Evolutionary conservation across 2,888 invertebrate genomes (phyloP).

Genomic region (Eurois occulta): DNA sequence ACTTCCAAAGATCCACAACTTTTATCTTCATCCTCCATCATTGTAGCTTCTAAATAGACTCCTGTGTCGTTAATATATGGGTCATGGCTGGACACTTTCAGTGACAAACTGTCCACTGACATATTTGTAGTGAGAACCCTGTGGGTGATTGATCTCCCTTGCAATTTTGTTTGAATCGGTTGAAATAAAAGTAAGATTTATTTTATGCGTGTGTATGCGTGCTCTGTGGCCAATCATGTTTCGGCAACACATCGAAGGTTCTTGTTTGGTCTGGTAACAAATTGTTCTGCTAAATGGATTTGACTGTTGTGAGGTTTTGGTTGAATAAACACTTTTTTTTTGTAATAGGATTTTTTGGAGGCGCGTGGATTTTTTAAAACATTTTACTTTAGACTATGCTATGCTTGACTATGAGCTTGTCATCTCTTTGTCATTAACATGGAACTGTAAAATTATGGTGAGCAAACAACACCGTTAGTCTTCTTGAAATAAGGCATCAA

Average conservation of each 20-base stretch:
- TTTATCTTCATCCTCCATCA: not conserved
- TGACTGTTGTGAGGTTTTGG: conserved; percentile 16
- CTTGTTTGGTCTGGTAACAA: conserved; percentile 1
- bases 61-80: conserved; percentile 7
- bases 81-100: conserved; percentile 15
- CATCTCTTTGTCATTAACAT: not conserved
- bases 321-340: conserved; percentile 1
- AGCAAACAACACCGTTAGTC: not conserved
- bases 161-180: conserved; percentile 9
- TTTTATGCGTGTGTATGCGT: not conserved
- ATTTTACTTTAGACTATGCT: not conserved
- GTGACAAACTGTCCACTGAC: conserved; percentile 19
- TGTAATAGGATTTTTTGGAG: not conserved
- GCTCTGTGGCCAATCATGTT: conserved; percentile 2
- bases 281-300: conserved; percentile 25
- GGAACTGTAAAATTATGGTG: not conserved
- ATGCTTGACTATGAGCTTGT: not conserved
- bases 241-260: conserved; percentile 24
- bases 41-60: not conserved
- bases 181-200: not conserved
- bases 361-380: not conserved
- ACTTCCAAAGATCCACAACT: not conserved
- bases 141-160: conserved; percentile 24
- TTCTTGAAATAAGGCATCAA: not conserved
- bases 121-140: conserved; percentile 14